Conservation (phyloP, 1,140 invertebrate genomes). For the Protaetia brevitarsis region DNA sequence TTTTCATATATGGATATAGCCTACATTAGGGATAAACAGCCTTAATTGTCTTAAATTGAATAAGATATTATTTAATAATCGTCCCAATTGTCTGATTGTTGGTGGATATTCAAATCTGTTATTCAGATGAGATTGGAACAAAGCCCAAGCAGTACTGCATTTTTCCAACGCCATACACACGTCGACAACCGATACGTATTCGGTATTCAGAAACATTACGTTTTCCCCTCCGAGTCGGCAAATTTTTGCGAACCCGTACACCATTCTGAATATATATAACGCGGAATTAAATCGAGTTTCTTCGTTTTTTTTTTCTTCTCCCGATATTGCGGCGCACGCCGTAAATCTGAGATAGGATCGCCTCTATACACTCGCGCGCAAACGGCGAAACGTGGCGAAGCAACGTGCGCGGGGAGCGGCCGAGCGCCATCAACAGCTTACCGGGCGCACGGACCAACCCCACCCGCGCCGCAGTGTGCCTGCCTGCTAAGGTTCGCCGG, state of each 20-base stretch:
- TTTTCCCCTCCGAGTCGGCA: not conserved
- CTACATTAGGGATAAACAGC: too few relatives aligned
- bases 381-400: not conserved
- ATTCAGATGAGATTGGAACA: too few relatives aligned
- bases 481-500: not conserved
- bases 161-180: not conserved
- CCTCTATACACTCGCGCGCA: not conserved
- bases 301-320: not conserved
- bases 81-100: too few relatives aligned
- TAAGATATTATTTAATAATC: too few relatives aligned
- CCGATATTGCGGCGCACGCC: not conserved
- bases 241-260: not conserved
- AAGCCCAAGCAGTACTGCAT: too few relatives aligned
- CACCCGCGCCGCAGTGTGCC: not conserved
- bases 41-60: too few relatives aligned
- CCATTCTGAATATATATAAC: conserved; percentile 1
- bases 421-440: too few relatives aligned
- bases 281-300: conserved; percentile 3
- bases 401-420: not conserved
- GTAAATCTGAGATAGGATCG: not conserved
- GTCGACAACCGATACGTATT: not conserved
- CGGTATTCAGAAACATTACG: not conserved
- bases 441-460: too few relatives aligned
- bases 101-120: too few relatives aligned
- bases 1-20: too few relatives aligned